These are phyloP conservation scores for Molossus alvarezi DNA, from an alignment of 2,797 vertebrate species.

Conservation along the genomic window DNA sequence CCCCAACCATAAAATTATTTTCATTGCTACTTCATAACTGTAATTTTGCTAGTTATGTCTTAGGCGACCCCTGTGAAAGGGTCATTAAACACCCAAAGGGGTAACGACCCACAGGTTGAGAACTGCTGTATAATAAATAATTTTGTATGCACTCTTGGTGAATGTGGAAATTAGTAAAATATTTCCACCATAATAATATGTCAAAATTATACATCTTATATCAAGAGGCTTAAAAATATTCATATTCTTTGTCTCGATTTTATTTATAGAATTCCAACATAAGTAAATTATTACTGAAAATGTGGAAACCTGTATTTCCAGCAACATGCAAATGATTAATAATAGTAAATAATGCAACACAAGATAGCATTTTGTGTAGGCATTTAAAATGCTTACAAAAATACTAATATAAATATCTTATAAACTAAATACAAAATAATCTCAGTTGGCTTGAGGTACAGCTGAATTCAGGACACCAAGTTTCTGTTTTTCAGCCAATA, in stretches of 20 bases:
- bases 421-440: neutral
- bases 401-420: neutral
- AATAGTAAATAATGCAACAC: neutral
- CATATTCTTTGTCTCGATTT: neutral
- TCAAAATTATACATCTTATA: neutral
- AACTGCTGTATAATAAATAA: neutral
- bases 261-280: slow-evolving; percentile 42
- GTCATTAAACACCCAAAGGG: too few relatives aligned
- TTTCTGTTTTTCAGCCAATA: neutral
- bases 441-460: neutral
- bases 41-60: too few relatives aligned
- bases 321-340: slow-evolving; percentile 1
- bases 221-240: slow-evolving; percentile 19
- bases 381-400: neutral
- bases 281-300: slow-evolving; percentile 5
- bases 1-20: too few relatives aligned
- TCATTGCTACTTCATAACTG: too few relatives aligned
- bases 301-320: slow-evolving; percentile 13
- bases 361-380: neutral
- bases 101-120: too few relatives aligned
- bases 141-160: neutral
- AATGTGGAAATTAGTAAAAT: slow-evolving; percentile 50
- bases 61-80: too few relatives aligned
- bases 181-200: neutral
- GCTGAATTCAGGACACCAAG: slow-evolving; percentile 9